Evolutionary conservation across 2,797 vertebrate genomes (phyloP).

Genomic region (Tamandua tetradactyla): DNA sequence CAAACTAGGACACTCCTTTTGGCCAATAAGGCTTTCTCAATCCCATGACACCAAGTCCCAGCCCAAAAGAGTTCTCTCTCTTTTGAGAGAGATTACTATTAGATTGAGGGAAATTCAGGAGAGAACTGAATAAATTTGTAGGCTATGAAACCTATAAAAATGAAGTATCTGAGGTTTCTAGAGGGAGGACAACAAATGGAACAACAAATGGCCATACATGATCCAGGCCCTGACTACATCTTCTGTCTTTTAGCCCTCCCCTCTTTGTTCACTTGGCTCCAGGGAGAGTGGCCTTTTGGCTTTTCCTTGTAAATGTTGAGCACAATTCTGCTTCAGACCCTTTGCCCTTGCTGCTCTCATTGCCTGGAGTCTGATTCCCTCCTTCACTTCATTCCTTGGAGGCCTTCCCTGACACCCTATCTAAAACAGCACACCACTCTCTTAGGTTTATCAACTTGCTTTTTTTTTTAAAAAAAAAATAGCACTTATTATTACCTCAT

Average conservation of each 20-base stretch:
- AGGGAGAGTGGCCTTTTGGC: background rate
- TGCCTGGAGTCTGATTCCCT: background rate
- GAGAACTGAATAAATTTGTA: background rate
- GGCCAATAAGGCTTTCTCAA: too few species aligned
- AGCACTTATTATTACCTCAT: background rate
- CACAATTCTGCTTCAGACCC: background rate
- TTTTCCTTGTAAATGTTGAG: background rate
- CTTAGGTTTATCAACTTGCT: background rate
- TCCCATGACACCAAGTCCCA: too few species aligned
- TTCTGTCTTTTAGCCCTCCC: background rate
- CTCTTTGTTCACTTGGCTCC: background rate
- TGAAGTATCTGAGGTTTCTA: background rate
- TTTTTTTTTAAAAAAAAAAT: rapidly evolving
- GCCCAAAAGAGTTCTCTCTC: too few species aligned
- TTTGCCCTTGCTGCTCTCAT: background rate
- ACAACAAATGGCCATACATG: background rate
- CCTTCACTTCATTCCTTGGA: background rate
- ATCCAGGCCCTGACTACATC: background rate
- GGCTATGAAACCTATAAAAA: background rate
- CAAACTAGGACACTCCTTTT: too few species aligned
- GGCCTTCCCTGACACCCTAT: background rate
- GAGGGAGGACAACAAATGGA: background rate
- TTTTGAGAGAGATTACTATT: background rate
- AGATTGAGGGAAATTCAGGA: background rate
- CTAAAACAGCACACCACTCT: background rate